Percentiles rank a stretch among this genome's conserved stretches.
phyloP scores from a whole-genome alignment of 2,888 invertebrate species.

The Phaonia tiefii region DNA sequence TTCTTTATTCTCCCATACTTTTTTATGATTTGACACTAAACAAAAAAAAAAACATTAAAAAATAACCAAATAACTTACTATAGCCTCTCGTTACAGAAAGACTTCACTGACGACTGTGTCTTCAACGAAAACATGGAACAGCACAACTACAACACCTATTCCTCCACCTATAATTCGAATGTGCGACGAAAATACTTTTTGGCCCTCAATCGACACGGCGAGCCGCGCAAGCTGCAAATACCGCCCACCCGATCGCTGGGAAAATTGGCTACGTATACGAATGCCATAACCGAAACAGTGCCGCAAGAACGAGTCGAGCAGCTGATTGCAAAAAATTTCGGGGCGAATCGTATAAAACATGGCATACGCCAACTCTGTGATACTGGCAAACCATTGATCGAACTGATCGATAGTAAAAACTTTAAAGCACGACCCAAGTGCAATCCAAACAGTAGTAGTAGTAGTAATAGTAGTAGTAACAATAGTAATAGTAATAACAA shows the following conservation, averaged over 20 bases:
- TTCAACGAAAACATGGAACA: constrained; percentile 93
- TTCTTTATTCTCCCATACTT: constrained; percentile 22
- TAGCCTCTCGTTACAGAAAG: constrained; percentile 87
- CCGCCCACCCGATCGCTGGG: constrained; percentile 86
- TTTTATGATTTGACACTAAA: constrained; percentile 50
- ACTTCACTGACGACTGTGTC: constrained; percentile 91
- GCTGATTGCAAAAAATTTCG: constrained; percentile 82
- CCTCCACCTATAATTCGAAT: constrained; percentile 87
- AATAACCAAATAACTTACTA: constrained; percentile 76
- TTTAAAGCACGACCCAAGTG: constrained; percentile 81
- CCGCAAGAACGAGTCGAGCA: constrained; percentile 81
- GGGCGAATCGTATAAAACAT: constrained; percentile 80
- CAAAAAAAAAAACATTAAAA: constrained; percentile 66
- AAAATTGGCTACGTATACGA: constrained; percentile 87
- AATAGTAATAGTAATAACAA: constrained; percentile 69
- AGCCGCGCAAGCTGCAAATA: constrained; percentile 87
- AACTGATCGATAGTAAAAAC: constrained; percentile 79
- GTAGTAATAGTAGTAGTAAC: constrained; percentile 67
- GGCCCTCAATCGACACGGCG: constrained; percentile 88
- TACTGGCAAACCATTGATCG: constrained; percentile 80
- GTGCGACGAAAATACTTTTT: constrained; percentile 87
- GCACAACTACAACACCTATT: constrained; percentile 93
- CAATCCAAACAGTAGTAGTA: constrained; percentile 73
- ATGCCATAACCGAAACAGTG: constrained; percentile 85
- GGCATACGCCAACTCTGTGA: constrained; percentile 81